These are phyloP conservation scores for Miltochrista miniata DNA, from an alignment of 2,888 invertebrate species.

Conservation along the genomic window DNA sequence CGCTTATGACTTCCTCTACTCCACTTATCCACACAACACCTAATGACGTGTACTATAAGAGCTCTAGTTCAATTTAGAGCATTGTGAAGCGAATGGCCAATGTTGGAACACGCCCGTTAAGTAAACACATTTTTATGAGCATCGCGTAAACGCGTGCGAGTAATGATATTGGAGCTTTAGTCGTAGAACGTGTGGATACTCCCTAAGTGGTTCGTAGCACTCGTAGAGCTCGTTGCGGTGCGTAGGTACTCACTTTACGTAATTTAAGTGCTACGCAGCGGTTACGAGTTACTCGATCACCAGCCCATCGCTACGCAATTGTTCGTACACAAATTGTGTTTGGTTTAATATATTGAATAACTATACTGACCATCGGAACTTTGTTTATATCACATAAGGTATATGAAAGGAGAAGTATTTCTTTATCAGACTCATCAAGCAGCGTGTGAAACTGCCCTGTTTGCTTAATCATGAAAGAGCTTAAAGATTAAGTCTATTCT, in stretches of 20 bases:
- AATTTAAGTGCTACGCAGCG: background rate
- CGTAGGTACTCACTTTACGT: constrained; percentile 6
- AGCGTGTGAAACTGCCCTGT: too few species aligned
- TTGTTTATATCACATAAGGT: too few species aligned
- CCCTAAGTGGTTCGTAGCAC: constrained; percentile 1
- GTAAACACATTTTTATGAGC: constrained; percentile 5
- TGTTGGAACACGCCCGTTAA: background rate
- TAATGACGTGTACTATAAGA: constrained; percentile 4
- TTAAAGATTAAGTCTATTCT: too few species aligned
- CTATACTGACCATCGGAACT: too few species aligned
- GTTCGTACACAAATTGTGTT: too few species aligned
- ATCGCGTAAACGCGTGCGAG: background rate
- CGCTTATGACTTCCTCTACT: background rate
- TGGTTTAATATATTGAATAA: too few species aligned
- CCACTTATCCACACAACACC: constrained; percentile 6
- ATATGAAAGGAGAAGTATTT: too few species aligned
- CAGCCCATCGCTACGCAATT: background rate
- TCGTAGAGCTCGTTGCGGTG: constrained; percentile 10
- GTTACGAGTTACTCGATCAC: background rate
- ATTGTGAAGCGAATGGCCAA: background rate
- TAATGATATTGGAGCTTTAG: constrained; percentile 7
- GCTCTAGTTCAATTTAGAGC: background rate
- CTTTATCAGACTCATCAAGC: too few species aligned
- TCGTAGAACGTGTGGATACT: constrained; percentile 1
- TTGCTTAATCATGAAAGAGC: too few species aligned